Evolutionary conservation across 2,888 invertebrate species (phyloP).

Genomic region (Perithous albicinctus): DNA sequence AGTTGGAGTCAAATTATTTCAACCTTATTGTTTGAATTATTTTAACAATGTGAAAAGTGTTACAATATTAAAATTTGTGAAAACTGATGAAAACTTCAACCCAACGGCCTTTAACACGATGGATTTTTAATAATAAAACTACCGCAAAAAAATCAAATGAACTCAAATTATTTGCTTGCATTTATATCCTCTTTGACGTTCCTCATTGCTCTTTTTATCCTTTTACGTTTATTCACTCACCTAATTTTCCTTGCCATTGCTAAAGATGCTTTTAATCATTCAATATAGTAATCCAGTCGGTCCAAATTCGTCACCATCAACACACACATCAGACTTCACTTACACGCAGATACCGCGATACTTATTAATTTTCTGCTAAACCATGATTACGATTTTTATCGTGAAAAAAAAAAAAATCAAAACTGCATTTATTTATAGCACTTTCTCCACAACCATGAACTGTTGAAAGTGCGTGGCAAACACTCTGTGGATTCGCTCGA

Average conservation of each 20-base stretch:
- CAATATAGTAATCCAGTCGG: not conserved
- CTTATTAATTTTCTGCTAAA: not conserved
- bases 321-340: not conserved
- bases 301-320: not conserved
- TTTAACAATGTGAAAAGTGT: too few species aligned
- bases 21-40: too few species aligned
- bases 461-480: not conserved
- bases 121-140: too few species aligned
- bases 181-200: not conserved
- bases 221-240: constrained; percentile 15
- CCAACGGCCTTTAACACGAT: too few species aligned
- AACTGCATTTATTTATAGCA: not conserved
- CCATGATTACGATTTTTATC: not conserved
- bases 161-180: not conserved
- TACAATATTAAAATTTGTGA: too few species aligned
- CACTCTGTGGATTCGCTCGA: not conserved
- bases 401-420: not conserved
- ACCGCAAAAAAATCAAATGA: not conserved
- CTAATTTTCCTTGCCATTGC: constrained; percentile 29
- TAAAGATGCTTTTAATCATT: not conserved
- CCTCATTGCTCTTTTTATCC: not conserved
- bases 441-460: not conserved
- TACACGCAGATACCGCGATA: not conserved
- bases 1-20: too few species aligned
- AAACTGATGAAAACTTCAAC: too few species aligned